Base-by-base conservation (phyloP, 2,888 invertebrate species). In the Trachelus tabidus region DNA sequence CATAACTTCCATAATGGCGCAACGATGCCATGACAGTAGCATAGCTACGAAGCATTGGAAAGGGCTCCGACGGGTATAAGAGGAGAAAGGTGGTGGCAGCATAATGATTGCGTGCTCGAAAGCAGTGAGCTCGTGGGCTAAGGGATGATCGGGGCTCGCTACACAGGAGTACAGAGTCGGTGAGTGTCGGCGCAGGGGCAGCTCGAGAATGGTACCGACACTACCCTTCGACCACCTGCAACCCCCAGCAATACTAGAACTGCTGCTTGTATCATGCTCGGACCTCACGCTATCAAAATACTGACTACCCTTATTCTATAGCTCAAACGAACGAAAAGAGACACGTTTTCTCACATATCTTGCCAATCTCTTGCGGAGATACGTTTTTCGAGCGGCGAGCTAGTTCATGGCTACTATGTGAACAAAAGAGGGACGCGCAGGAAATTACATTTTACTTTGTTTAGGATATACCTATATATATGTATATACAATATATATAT, bases 1-100 rank as follows among this genome's bases (percentile, higher is more conserved):
- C 90, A 85, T 89, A 89, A 89, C 89, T 90, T 87, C 86, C 88
- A 88, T 90, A 89, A 90, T 90, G 90, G 90, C 88, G 89, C 87
- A 88, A 87, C 89, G 88, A 90, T 90, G 88, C 87, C 84, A 86
- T 76, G 77, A 34, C 73, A 75, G 76, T 71, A 75, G 69, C 74
- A 37, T 35, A 71, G 76, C n/a, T 33, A 33, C 30, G 69, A 33
- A 69, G 69, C 69, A 69, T 30, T 69, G 69, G 40, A 15, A 68
- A 74, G 75, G 12, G 23, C 30, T 37, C 40, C 31, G 77, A 73
- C 34, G 68, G 35, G 73, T 35, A 35, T 30, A 56, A 76, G 37
- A 76, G 12, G 31, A 35, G n/a, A 34, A 34, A n/a, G 35, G 37
- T 33, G 76, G 69, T 69, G 56, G 78, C 80, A 83, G 87, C 80